Evolutionary conservation across 2,113 vertebrate species (phyloP).

Genomic region (Struthio camelus): DNA sequence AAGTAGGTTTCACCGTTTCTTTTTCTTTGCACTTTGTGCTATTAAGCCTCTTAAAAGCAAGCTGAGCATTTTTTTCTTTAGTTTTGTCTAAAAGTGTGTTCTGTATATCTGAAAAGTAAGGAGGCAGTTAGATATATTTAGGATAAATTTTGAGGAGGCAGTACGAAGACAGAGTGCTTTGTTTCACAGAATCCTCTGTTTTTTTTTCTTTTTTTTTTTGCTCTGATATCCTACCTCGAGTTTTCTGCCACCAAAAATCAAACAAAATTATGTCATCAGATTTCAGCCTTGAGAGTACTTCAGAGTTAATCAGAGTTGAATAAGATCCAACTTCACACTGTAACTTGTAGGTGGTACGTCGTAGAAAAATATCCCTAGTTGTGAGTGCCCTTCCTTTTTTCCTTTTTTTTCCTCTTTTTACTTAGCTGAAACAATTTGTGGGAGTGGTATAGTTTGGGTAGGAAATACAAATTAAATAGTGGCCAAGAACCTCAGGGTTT

Average conservation of each 20-base stretch:
- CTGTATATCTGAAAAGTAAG: background rate
- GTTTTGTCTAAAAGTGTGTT: background rate
- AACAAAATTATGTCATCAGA: background rate
- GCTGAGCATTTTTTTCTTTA: background rate
- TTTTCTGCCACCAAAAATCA: slow-evolving; percentile 13
- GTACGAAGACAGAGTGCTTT: background rate
- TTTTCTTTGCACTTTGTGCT: slow-evolving; percentile 26
- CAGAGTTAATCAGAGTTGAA: background rate
- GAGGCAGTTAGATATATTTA: background rate
- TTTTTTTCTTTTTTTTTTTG: background rate
- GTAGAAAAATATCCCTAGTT: background rate
- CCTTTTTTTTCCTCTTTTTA: background rate
- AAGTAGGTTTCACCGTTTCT: slow-evolving; percentile 80
- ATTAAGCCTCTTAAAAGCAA: background rate
- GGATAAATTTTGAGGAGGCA: background rate
- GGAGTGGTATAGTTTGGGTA: background rate
- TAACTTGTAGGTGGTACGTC: background rate
- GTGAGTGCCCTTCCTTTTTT: background rate
- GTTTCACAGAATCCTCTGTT: background rate
- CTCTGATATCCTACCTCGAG: background rate
- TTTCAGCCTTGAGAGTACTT: background rate
- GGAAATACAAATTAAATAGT: background rate
- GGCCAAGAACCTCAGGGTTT: background rate
- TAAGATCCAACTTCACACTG: background rate
- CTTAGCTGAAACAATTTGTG: background rate